phyloP scores from a whole-genome alignment of 2,113 vertebrate genomes.

The Oryzias celebensis region DNA sequence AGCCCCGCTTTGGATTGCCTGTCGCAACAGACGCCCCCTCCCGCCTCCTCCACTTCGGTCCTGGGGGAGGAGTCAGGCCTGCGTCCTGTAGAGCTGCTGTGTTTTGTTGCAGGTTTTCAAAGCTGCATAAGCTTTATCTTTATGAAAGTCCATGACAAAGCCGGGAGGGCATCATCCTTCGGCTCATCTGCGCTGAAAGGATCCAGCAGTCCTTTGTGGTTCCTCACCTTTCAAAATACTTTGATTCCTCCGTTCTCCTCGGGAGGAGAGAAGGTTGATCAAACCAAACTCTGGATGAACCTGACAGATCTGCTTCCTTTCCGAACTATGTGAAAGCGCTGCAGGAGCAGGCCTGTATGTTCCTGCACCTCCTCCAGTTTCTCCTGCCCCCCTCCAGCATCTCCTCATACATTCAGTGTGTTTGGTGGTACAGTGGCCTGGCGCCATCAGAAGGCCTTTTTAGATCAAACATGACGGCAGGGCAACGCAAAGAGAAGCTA shows the following conservation, averaged over 20 bases:
- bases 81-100: background rate
- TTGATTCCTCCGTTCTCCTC: too few relatives aligned
- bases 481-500: conserved; percentile 11
- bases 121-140: background rate
- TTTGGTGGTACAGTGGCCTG: conserved; percentile 36
- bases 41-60: conserved; percentile 36
- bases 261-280: too few relatives aligned
- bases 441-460: background rate
- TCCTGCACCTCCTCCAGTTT: conserved; percentile 2
- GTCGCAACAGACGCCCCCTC: conserved; percentile 69
- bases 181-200: too few relatives aligned
- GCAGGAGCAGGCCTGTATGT: background rate
- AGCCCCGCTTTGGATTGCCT: conserved; percentile 75
- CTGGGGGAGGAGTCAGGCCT: conserved; percentile 9
- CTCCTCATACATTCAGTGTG: conserved; percentile 64
- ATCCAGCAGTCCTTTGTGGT: too few relatives aligned
- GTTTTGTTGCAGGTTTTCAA: too few relatives aligned
- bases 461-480: conserved; percentile 1
- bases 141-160: background rate
- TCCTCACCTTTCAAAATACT: too few relatives aligned
- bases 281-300: too few relatives aligned
- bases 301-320: background rate
- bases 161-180: background rate
- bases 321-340: background rate
- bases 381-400: conserved; percentile 6